These are phyloP conservation scores for Cherax destructor DNA, from an alignment of 1,140 invertebrate genomes.

Conservation along the genomic window DNA sequence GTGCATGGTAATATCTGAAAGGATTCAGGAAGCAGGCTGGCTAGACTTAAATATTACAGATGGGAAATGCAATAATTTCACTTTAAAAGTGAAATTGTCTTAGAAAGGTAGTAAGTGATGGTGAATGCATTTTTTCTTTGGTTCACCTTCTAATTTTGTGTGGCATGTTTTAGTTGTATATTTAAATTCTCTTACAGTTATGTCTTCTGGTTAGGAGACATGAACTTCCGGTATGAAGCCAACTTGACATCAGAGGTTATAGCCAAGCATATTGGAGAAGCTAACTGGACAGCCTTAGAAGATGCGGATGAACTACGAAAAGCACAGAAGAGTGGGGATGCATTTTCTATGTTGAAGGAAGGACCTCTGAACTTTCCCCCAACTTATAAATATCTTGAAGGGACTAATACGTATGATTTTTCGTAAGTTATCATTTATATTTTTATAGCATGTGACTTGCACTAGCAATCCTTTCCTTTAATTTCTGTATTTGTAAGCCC, in stretches of 20 bases:
- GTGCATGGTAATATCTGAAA: too few relatives aligned
- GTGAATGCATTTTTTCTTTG: too few relatives aligned
- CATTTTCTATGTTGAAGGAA: slow-evolving; percentile 88
- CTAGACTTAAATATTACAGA: too few relatives aligned
- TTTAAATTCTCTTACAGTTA: slow-evolving; percentile 80
- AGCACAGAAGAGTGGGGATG: slow-evolving; percentile 83
- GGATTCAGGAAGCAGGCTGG: too few relatives aligned
- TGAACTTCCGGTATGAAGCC: slow-evolving; percentile 90
- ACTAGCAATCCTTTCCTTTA: too few relatives aligned
- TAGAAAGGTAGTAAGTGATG: too few relatives aligned
- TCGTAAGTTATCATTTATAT: slow-evolving; percentile 22
- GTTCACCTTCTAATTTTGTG: too few relatives aligned
- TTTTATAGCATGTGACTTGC: too few relatives aligned
- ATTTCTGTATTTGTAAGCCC: too few relatives aligned
- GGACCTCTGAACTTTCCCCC: slow-evolving; percentile 86
- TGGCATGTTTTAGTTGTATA: slow-evolving; percentile 66
- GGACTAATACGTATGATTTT: slow-evolving; percentile 41
- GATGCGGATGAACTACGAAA: slow-evolving; percentile 84
- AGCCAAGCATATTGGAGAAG: slow-evolving; percentile 80
- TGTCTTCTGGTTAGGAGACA: slow-evolving; percentile 95
- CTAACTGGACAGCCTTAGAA: slow-evolving; percentile 81
- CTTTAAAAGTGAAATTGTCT: too few relatives aligned
- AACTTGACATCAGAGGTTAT: slow-evolving; percentile 83
- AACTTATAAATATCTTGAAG: slow-evolving; percentile 84
- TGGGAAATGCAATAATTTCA: too few relatives aligned